A percentile compares a stretch with the other conserved stretches of the same genome.
Conservation (phyloP, 2,888 invertebrate species). For the Autographa gamma region DNA sequence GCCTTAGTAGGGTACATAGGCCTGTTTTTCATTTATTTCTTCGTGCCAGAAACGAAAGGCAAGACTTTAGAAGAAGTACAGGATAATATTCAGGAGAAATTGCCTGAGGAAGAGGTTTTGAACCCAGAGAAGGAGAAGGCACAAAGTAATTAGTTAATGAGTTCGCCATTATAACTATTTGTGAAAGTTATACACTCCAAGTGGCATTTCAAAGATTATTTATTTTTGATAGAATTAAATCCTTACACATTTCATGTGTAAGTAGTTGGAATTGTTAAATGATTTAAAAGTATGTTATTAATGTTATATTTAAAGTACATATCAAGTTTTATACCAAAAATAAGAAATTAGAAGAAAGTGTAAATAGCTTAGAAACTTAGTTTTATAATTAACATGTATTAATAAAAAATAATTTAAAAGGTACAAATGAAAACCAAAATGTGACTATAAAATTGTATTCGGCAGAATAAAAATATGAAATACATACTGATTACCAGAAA, state of each 20-base stretch:
- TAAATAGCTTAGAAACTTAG: not conserved
- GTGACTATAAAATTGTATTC: conserved; percentile 84
- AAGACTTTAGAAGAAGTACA: conserved; percentile 90
- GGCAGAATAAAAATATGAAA: conserved; percentile 79
- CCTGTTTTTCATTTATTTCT: conserved; percentile 87
- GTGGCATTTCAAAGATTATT: conserved; percentile 9
- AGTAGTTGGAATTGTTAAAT: not conserved
- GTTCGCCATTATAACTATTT: not conserved
- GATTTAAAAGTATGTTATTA: not conserved
- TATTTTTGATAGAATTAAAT: not conserved
- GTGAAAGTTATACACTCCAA: conserved; percentile 1
- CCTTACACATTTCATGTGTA: not conserved
- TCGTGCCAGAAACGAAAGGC: conserved; percentile 90
- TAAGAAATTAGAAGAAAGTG: not conserved
- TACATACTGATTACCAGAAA: conserved; percentile 72
- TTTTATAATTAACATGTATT: not conserved
- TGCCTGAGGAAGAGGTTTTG: conserved; percentile 67
- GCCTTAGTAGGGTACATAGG: conserved; percentile 87
- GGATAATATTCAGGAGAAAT: conserved; percentile 82
- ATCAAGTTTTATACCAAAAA: not conserved
- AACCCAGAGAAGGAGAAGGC: conserved; percentile 43
- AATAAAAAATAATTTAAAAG: not conserved
- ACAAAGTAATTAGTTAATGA: conserved; percentile 8
- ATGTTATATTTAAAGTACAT: not conserved
- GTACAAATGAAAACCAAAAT: conserved; percentile 64